phyloP scores from a whole-genome alignment of 2,888 invertebrate species.

The Ectemnius cavifrons region DNA sequence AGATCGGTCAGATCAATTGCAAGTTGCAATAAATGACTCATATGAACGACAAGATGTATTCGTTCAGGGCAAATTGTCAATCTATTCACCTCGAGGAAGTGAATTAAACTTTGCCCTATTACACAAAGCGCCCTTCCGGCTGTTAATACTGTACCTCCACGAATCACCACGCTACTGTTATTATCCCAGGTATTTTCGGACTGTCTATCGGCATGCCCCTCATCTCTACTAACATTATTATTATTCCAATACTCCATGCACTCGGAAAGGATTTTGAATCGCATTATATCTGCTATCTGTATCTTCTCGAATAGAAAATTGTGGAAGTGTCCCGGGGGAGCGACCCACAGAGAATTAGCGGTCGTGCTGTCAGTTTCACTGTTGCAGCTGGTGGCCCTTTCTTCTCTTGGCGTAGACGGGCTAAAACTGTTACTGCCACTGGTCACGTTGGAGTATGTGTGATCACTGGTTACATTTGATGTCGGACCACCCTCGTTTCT shows the following conservation, averaged over 20 bases:
- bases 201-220: conserved; percentile 41
- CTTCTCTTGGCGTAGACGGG: conserved; percentile 37
- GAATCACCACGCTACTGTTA: conserved; percentile 52
- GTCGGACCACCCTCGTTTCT: conserved; percentile 20
- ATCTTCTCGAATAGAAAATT: too few relatives aligned
- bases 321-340: too few relatives aligned
- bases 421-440: conserved; percentile 17
- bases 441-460: conserved; percentile 64
- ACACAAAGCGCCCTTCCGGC: conserved; percentile 61
- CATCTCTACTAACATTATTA: conserved; percentile 33
- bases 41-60: conserved; percentile 68
- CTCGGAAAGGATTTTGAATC: conserved; percentile 32
- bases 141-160: conserved; percentile 60
- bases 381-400: conserved; percentile 38
- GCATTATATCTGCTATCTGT: too few relatives aligned
- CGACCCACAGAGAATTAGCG: not conserved
- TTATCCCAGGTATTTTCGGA: conserved; percentile 42
- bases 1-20: not conserved
- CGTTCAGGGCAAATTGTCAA: conserved; percentile 62
- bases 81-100: conserved; percentile 78
- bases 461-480: conserved; percentile 57
- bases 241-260: conserved; percentile 57
- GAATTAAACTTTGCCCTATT: conserved; percentile 78
- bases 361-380: conserved; percentile 8
- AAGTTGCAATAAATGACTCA: conserved; percentile 65